A percentile compares a stretch with the other conserved stretches of the same genome.
Conservation (phyloP, 2,888 invertebrate species). For the Drosophila demipolita region DNA sequence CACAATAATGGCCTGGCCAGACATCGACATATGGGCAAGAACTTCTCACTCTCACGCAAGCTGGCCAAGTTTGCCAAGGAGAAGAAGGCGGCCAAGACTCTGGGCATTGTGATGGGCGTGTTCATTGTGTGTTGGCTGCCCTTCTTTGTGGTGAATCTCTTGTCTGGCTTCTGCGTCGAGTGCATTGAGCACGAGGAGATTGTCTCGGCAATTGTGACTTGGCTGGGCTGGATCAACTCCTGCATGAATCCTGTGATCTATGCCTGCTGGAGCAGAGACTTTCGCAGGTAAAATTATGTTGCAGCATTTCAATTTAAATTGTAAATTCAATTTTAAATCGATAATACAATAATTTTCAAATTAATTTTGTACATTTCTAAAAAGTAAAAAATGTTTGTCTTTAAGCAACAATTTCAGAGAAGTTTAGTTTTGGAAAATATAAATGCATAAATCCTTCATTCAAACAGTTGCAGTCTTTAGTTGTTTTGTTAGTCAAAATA, state of each 20-base stretch:
- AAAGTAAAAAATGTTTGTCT: neutral
- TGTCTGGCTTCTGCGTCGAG: slow-evolving; percentile 94
- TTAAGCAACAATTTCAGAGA: neutral
- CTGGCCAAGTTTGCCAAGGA: slow-evolving; percentile 98
- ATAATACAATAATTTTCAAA: neutral
- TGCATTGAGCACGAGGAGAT: slow-evolving; percentile 95
- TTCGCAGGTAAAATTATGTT: slow-evolving; percentile 90
- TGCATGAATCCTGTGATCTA: slow-evolving; percentile 99
- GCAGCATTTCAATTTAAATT: neutral
- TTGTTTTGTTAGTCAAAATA: neutral
- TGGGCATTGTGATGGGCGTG: slow-evolving; percentile 98
- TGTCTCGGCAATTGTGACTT: slow-evolving; percentile 94
- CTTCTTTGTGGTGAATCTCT: slow-evolving; percentile 97
- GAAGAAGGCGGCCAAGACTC: slow-evolving; percentile 98
- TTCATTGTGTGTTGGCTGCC: slow-evolving; percentile 99
- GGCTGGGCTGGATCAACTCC: slow-evolving; percentile 98
- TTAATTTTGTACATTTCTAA: neutral
- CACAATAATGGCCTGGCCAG: slow-evolving; percentile 92
- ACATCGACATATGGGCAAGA: slow-evolving; percentile 91
- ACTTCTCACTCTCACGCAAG: slow-evolving; percentile 96
- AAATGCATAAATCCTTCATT: neutral
- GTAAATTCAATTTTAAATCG: neutral
- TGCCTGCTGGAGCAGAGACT: slow-evolving; percentile 99
- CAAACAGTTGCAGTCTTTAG: neutral
- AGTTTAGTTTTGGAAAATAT: neutral